Evolutionary conservation across 2,888 invertebrate species (phyloP).

Genomic region (Catocala sponsa): DNA sequence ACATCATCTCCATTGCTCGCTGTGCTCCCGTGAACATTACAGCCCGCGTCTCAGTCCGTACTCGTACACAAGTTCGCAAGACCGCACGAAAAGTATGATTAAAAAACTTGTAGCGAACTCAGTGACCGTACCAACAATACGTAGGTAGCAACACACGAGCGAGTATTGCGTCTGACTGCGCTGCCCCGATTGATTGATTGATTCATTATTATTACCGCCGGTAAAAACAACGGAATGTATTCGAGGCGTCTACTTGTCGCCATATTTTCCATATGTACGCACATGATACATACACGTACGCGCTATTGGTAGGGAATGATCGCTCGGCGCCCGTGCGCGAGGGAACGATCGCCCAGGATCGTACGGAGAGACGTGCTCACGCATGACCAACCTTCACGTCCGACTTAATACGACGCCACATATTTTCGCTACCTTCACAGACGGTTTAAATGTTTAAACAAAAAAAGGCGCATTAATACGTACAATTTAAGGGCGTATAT

Average conservation of each 20-base stretch:
- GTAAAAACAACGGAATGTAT: conserved; percentile 56
- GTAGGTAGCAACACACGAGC: conserved; percentile 41
- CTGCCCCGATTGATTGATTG: conserved; percentile 57
- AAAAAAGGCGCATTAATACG: conserved; percentile 47
- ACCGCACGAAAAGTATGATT: conserved; percentile 67
- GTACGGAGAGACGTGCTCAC: not conserved
- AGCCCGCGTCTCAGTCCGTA: conserved; percentile 45
- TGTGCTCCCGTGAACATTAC: conserved; percentile 54
- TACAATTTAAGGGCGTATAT: conserved; percentile 53
- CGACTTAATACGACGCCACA: conserved; percentile 21
- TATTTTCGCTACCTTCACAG: conserved; percentile 33
- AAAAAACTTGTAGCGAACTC: conserved; percentile 66
- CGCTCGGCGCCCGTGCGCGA: conserved; percentile 1
- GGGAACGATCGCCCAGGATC: conserved; percentile 12
- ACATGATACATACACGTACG: conserved; percentile 25
- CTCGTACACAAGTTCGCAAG: conserved; percentile 56
- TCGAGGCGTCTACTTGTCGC: conserved; percentile 48
- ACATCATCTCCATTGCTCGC: conserved; percentile 42
- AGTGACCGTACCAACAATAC: conserved; percentile 58
- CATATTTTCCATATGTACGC: conserved; percentile 45
- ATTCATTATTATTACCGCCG: conserved; percentile 56
- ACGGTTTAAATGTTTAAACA: conserved; percentile 42
- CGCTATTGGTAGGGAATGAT: conserved; percentile 27
- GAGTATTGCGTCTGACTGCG: conserved; percentile 19
- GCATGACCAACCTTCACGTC: conserved; percentile 16